These are phyloP conservation scores for Cheilosia scutellata DNA, from an alignment of 2,888 invertebrate species.

Conservation along the genomic window DNA sequence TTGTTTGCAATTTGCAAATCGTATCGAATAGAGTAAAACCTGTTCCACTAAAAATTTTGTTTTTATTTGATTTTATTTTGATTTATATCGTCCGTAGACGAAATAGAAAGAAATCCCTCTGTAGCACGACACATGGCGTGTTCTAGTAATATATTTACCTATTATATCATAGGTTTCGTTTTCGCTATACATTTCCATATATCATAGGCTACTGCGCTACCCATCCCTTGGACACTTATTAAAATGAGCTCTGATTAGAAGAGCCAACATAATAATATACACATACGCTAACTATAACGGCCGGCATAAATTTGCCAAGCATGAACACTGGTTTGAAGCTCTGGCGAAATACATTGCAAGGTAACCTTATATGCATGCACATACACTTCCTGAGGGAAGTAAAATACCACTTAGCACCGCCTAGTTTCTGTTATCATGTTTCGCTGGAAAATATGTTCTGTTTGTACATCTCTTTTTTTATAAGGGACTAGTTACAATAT, in stretches of 20 bases:
- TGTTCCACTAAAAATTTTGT: constrained; percentile 29
- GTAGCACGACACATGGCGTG: constrained; percentile 64
- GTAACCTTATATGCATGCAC: constrained; percentile 17
- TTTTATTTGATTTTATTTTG: too few species aligned
- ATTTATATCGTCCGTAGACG: constrained; percentile 37
- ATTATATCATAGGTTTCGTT: constrained; percentile 57
- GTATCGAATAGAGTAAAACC: neutral
- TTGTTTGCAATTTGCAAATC: neutral
- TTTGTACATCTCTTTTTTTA: neutral
- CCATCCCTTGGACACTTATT: constrained; percentile 49
- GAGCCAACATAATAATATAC: constrained; percentile 18
- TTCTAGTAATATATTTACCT: constrained; percentile 45
- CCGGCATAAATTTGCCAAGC: neutral
- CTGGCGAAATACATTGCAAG: constrained; percentile 27
- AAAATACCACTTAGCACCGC: constrained; percentile 10
- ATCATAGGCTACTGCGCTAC: constrained; percentile 17
- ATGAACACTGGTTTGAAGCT: neutral
- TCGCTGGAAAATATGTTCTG: neutral
- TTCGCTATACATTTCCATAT: constrained; percentile 39
- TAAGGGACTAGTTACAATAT: constrained; percentile 1
- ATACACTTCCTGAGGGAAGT: constrained; percentile 17
- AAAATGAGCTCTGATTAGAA: constrained; percentile 57
- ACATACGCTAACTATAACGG: constrained; percentile 10
- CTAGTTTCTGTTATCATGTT: constrained; percentile 1
- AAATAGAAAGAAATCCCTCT: constrained; percentile 13